These are phyloP conservation scores for Thereva nobilitata DNA, from an alignment of 2,888 invertebrate species.

Conservation along the genomic window DNA sequence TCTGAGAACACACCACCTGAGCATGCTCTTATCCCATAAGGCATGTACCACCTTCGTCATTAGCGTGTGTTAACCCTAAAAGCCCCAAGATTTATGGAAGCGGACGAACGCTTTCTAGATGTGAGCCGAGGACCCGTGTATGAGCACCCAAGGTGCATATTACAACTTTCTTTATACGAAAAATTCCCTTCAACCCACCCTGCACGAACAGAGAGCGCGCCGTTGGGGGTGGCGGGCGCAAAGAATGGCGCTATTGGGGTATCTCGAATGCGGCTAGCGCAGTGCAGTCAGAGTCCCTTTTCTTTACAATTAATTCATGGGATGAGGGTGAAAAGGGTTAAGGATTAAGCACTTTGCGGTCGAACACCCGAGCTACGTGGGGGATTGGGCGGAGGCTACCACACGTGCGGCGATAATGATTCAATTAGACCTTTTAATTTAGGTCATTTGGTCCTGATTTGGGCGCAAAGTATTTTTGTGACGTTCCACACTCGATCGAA, in stretches of 20 bases:
- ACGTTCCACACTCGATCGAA: no score
- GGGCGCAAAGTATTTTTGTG: no score
- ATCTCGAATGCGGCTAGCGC: conserved; percentile 12
- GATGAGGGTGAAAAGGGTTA: conserved; percentile 1
- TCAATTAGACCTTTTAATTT: no score
- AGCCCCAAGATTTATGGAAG: conserved; percentile 22
- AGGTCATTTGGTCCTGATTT: no score
- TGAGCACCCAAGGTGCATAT: no score
- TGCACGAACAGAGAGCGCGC: no score
- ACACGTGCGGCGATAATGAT: no score
- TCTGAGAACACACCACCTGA: conserved; percentile 26
- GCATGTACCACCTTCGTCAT: conserved; percentile 28
- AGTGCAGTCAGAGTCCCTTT: conserved; percentile 14
- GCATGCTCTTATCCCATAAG: conserved; percentile 26
- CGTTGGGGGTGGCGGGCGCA: no score
- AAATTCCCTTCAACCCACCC: background rate
- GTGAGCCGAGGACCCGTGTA: background rate
- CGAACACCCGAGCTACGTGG: no score
- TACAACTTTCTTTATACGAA: background rate
- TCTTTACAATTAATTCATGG: conserved; percentile 4
- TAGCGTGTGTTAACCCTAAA: conserved; percentile 26
- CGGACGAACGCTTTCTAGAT: conserved; percentile 11
- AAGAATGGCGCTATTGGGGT: no score
- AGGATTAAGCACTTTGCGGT: no score
- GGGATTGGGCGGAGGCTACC: no score